phyloP scores from a whole-genome alignment of 1,140 invertebrate genomes.

The Oedothorax gibbosus region DNA sequence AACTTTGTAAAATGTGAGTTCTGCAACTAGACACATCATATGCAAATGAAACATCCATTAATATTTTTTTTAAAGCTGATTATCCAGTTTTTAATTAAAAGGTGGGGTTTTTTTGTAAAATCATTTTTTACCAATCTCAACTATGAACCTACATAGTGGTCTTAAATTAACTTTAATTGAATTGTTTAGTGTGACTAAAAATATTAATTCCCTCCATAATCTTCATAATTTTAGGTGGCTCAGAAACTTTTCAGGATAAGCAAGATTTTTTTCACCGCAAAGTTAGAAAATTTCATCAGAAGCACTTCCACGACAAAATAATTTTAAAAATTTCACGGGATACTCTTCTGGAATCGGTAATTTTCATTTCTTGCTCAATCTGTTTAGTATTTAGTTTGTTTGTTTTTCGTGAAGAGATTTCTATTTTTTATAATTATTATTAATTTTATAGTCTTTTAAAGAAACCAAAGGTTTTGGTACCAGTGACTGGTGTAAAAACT shows the following conservation, averaged over 20 bases:
- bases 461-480: constrained; percentile 84
- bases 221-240: constrained; percentile 77
- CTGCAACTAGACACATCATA: too few species aligned
- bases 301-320: constrained; percentile 84
- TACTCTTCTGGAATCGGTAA: constrained; percentile 82
- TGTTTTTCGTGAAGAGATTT: background rate
- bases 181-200: too few species aligned
- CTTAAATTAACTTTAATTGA: too few species aligned
- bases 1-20: too few species aligned
- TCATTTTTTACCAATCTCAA: too few species aligned
- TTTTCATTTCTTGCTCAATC: constrained; percentile 47
- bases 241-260: constrained; percentile 95
- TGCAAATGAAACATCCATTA: too few species aligned
- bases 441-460: constrained; percentile 72
- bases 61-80: too few species aligned
- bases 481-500: constrained; percentile 91
- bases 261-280: constrained; percentile 96
- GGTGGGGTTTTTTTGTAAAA: too few species aligned
- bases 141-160: too few species aligned
- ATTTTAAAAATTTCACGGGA: constrained; percentile 84
- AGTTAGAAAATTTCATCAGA: constrained; percentile 85
- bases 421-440: background rate
- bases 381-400: background rate
- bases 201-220: too few species aligned
- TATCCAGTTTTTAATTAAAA: too few species aligned